Conservation (phyloP, 1,140 invertebrate species). For the Harpegnathos saltator region DNA sequence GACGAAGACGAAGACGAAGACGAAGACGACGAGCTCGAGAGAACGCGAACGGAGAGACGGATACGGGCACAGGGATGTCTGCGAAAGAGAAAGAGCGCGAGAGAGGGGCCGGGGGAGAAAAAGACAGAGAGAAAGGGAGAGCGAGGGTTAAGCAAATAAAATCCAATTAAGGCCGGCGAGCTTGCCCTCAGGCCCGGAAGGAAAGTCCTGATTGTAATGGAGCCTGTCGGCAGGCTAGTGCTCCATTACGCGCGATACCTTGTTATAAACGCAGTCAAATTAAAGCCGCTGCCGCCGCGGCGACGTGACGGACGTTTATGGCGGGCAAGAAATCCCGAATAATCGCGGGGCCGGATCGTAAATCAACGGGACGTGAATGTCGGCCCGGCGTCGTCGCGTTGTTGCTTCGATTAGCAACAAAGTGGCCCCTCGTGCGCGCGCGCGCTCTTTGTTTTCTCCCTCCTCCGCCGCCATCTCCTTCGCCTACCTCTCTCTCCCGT, state of each 20-base stretch:
- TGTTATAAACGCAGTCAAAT: constrained; percentile 74
- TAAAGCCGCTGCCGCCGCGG: constrained; percentile 56
- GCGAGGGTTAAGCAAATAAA: constrained; percentile 75
- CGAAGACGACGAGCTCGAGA: constrained; percentile 4
- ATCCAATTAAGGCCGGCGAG: constrained; percentile 73
- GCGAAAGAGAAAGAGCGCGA: constrained; percentile 15
- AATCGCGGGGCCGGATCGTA: constrained; percentile 49
- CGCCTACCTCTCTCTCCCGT: not conserved
- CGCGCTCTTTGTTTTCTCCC: constrained; percentile 36
- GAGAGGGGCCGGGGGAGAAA: constrained; percentile 11
- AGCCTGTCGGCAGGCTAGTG: constrained; percentile 55
- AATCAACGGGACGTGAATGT: constrained; percentile 51
- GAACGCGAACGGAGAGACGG: no score
- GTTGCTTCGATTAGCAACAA: constrained; percentile 52
- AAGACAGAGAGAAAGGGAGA: not conserved
- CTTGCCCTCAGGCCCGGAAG: constrained; percentile 60
- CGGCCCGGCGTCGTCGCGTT: constrained; percentile 27
- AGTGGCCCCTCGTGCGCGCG: constrained; percentile 25
- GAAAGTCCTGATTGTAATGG: constrained; percentile 61
- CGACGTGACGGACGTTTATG: constrained; percentile 62
- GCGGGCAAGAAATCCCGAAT: constrained; percentile 55
- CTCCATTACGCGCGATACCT: constrained; percentile 68
- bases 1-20: not conserved
- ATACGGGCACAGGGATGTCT: constrained; percentile 1
- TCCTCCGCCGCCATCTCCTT: no score